A percentile compares a stretch with the other conserved stretches of the same genome.
Conservation (phyloP, 2,113 vertebrate genomes). For the Varanus komodoensis region DNA sequence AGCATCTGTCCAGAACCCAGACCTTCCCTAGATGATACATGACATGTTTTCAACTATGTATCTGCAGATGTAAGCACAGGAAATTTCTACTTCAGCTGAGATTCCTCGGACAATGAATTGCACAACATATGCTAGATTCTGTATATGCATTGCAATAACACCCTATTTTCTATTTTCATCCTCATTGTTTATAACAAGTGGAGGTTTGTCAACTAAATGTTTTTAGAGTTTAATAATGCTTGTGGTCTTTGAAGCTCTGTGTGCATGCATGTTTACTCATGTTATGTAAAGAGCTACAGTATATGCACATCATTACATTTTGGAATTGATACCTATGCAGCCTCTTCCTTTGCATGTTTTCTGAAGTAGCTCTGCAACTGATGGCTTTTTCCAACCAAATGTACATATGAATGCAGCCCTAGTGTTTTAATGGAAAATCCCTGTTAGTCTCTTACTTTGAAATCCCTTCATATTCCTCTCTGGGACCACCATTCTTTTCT, state of each 20-base stretch:
- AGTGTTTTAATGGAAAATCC: not conserved
- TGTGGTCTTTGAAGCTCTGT: not conserved
- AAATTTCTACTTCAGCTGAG: not conserved
- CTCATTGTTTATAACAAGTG: not conserved
- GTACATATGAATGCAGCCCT: not conserved
- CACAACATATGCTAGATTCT: not conserved
- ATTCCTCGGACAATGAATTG: not conserved
- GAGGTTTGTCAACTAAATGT: not conserved
- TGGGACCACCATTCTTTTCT: not conserved
- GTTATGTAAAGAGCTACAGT: not conserved
- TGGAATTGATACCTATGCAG: not conserved
- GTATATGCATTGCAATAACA: not conserved
- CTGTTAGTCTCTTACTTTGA: not conserved
- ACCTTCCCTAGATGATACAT: not conserved
- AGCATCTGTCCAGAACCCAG: not conserved
- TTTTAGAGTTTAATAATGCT: not conserved
- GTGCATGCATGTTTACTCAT: not conserved
- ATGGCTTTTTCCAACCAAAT: not conserved
- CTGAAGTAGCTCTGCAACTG: not conserved
- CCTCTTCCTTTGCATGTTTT: not conserved
- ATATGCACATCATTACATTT: not conserved
- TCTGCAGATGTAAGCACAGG: not conserved
- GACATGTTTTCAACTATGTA: not conserved
- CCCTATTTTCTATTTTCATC: not conserved
- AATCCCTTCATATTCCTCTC: rapidly evolving